phyloP scores from a whole-genome alignment of 2,113 vertebrate species.

The Lontra canadensis region DNA sequence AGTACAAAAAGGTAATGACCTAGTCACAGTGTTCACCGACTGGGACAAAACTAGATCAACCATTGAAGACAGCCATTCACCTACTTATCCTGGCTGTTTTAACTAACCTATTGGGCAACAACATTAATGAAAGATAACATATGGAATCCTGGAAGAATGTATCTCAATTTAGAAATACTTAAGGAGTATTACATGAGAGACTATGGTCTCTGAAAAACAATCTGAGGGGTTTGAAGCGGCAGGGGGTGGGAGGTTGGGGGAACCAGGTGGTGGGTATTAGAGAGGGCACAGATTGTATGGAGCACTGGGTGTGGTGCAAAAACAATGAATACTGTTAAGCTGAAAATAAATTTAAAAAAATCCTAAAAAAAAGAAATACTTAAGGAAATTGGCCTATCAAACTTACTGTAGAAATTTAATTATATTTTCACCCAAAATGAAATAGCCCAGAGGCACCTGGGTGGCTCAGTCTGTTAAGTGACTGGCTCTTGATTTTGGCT shows the following conservation, averaged over 20 bases:
- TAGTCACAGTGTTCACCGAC: not conserved
- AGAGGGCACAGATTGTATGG: too few species aligned
- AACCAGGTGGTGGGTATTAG: too few species aligned
- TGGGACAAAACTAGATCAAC: not conserved
- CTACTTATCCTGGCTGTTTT: constrained; percentile 13
- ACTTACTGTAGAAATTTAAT: not conserved
- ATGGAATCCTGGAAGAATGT: constrained; percentile 2
- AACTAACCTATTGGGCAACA: not conserved
- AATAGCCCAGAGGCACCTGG: not conserved
- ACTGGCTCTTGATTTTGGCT: not conserved
- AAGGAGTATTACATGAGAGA: not conserved
- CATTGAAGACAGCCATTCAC: not conserved
- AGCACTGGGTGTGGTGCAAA: too few species aligned
- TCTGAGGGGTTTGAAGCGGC: too few species aligned
- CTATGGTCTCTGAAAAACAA: too few species aligned
- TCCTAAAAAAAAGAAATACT: not conserved
- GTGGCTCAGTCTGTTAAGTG: not conserved
- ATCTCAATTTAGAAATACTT: constrained; percentile 19
- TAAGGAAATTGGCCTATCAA: not conserved
- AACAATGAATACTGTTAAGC: too few species aligned
- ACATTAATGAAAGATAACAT: not conserved
- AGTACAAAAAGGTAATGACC: not conserved
- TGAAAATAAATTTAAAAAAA: too few species aligned
- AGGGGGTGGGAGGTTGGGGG: too few species aligned
- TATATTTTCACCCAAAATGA: constrained; percentile 32